Evolutionary conservation across 2,888 invertebrate genomes (phyloP).

Genomic region (Drosophila recens): DNA sequence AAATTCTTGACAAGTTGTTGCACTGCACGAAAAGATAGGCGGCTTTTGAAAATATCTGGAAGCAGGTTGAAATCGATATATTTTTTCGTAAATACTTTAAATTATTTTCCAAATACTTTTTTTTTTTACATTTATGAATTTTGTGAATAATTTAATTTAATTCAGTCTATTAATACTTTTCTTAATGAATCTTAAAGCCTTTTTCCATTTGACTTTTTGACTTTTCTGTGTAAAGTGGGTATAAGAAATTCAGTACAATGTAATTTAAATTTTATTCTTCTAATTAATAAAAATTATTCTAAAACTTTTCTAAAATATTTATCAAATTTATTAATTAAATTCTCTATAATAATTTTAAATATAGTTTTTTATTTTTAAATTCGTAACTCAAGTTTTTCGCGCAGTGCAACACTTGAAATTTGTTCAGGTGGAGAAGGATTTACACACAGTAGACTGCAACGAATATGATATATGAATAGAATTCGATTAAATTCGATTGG

Average conservation of each 20-base stretch:
- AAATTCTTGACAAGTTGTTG: no score
- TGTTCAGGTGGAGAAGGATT: conserved; percentile 55
- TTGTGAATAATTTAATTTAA: neutral
- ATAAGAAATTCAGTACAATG: neutral
- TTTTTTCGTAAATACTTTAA: no score
- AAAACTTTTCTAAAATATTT: no score
- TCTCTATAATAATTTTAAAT: neutral
- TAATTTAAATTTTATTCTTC: no score
- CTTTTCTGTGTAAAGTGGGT: neutral
- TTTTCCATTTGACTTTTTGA: neutral
- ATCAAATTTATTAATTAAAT: neutral
- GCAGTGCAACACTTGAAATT: conserved; percentile 42
- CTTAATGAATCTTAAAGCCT: no score
- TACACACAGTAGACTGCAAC: conserved; percentile 22
- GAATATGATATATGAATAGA: conserved; percentile 19
- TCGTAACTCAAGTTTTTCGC: conserved; percentile 3
- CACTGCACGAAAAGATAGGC: no score
- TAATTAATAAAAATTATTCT: no score
- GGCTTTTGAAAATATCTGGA: no score
- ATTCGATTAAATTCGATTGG: conserved; percentile 50
- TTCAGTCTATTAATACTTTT: neutral
- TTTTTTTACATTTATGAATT: neutral
- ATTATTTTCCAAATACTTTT: neutral
- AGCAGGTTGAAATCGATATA: no score
- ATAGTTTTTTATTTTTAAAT: neutral